These are phyloP conservation scores for Brachyhypopomus gauderio DNA, from an alignment of 2,113 vertebrate genomes.

Conservation along the genomic window DNA sequence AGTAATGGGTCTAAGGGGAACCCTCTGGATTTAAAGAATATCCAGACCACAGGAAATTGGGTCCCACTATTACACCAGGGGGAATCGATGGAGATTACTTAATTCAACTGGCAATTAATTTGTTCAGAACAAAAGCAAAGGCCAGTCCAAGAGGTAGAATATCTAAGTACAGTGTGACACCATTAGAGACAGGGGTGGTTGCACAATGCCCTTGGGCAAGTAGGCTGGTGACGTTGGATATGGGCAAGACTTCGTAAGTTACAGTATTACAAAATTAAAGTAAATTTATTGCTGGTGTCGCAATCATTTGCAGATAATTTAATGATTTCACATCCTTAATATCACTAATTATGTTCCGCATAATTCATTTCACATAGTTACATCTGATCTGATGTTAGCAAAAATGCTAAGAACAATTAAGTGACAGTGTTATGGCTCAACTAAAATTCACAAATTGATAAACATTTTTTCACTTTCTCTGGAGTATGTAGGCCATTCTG, in stretches of 20 bases:
- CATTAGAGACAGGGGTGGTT: constrained; percentile 19
- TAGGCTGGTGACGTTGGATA: not conserved
- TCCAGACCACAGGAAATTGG: constrained; percentile 65
- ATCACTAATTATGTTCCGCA: too few relatives aligned
- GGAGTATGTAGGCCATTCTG: not conserved
- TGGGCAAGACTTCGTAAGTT: not conserved
- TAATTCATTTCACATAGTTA: too few relatives aligned
- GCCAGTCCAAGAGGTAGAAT: constrained; percentile 50
- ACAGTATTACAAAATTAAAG: not conserved
- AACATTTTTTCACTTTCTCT: not conserved
- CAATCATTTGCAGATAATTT: too few relatives aligned
- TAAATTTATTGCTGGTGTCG: not conserved
- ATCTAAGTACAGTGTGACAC: constrained; percentile 23
- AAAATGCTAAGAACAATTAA: constrained; percentile 3
- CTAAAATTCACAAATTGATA: not conserved
- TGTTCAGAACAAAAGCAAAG: constrained; percentile 53
- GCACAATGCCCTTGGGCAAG: not conserved
- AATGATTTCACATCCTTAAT: too few relatives aligned
- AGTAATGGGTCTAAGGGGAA: constrained; percentile 68
- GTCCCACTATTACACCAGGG: constrained; percentile 60
- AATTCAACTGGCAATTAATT: constrained; percentile 66
- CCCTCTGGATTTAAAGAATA: constrained; percentile 60
- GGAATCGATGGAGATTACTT: constrained; percentile 67
- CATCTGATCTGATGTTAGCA: not conserved
- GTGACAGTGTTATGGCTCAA: too few relatives aligned